These are phyloP conservation scores for Masnerella sp. DNA, from an alignment of 2,888 invertebrate species.

Conservation along the genomic window DNA sequence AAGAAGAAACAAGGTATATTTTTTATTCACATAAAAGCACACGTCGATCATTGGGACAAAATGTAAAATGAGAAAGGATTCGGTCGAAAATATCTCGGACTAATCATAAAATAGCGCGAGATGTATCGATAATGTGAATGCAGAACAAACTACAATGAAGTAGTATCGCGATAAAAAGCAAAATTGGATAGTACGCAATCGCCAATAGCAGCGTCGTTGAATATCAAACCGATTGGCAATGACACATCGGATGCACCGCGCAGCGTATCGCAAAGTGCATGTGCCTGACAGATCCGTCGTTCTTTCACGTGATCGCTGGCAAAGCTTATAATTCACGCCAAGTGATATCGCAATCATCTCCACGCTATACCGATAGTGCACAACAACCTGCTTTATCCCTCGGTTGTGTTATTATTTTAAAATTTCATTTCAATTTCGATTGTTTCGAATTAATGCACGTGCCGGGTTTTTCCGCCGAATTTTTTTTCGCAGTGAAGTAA, in stretches of 20 bases:
- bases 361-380: conserved; percentile 39
- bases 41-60: conserved; percentile 32
- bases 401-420: conserved; percentile 49
- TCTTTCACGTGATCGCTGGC: conserved; percentile 64
- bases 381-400: conserved; percentile 46
- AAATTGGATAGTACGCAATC: conserved; percentile 47
- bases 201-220: conserved; percentile 51
- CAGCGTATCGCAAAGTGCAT: conserved; percentile 56
- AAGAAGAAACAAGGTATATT: conserved; percentile 2
- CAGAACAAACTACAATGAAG: conserved; percentile 47
- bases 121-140: conserved; percentile 45
- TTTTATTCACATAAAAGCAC: conserved; percentile 18
- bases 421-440: conserved; percentile 48
- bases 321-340: conserved; percentile 65
- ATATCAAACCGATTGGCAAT: conserved; percentile 59
- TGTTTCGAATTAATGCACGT: conserved; percentile 31
- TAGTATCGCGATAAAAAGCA: conserved; percentile 56
- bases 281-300: conserved; percentile 67
- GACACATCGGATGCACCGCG: conserved; percentile 52
- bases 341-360: conserved; percentile 58
- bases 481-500: conserved; percentile 32
- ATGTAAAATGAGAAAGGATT: conserved; percentile 22
- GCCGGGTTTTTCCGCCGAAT: background rate
- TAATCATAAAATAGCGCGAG: conserved; percentile 51
- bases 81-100: conserved; percentile 29